Base-by-base conservation (phyloP, 2,113 vertebrate species). In the Alces alces region DNA sequence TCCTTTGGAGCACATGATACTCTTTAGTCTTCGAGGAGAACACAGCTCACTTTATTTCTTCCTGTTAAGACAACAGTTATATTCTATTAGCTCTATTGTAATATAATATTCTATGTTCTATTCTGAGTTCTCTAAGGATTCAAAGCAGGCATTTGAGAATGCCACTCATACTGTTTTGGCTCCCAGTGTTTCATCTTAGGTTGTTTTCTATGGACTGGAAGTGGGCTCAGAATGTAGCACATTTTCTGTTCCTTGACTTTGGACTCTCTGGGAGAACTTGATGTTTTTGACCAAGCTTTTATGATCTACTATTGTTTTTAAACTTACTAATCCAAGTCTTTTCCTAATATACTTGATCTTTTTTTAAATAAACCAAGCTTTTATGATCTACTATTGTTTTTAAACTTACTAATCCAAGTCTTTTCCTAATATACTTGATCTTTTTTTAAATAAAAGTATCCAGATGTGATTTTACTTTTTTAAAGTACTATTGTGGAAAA, bases 281-380 rank as follows among this genome's bases (percentile, higher is more conserved):
- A 28, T 96, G 15, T 76, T 96, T 88, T n/a, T 89, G 43, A n/a
- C 80, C 25, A 95, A 52, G 23, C 39, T 95, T 96, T 93, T 91
- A 25, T 91, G 50, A 45, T 78, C 73, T 86, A 52, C 36, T 54
- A 7, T 86, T 80, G 33, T 93, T 96, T 96, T 94, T 70, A 93
- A 85, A 66, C 57, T 19, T n/a, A 86, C 90, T 93, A 60, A 87
- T 30, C 78, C 30, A 88, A 60, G 33, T 57, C 16, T 89, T 89
- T 79, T 33, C 57, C 76, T 47, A 73, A 70, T 92, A 94, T 50
- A 94, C 3, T 5, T 14, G 50, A 19, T 82, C 13, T 54, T 85
- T 94, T 86, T 47, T 58, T 15, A 87, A 79, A 43, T 88, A n/a
- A 64, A 86, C 80, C 25, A 95, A 52, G 23, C 39, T 95, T 96